Evolutionary conservation across 2,888 invertebrate species (phyloP).

Genomic region (Melanargia galathea): DNA sequence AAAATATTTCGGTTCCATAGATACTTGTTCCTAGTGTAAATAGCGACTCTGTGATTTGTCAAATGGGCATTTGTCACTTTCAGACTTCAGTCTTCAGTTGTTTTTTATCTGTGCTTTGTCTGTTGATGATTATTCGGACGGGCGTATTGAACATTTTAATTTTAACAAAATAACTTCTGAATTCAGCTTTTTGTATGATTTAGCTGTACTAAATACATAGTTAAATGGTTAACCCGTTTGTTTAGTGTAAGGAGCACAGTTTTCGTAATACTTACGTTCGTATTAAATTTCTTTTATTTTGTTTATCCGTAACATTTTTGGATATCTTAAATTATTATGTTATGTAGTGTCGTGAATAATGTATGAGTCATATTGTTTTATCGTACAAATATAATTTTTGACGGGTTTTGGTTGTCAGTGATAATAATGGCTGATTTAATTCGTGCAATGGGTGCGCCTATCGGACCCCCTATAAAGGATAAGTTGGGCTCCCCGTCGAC

Average conservation of each 20-base stretch:
- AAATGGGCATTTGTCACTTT: no score
- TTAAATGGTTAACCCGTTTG: slow-evolving; percentile 2
- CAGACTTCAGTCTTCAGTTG: no score
- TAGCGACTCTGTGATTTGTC: no score
- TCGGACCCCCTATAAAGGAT: slow-evolving; percentile 86
- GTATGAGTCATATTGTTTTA: slow-evolving; percentile 55
- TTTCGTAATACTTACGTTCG: background rate
- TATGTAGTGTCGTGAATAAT: slow-evolving; percentile 49
- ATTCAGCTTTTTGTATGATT: slow-evolving; percentile 15
- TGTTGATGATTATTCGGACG: slow-evolving; percentile 44
- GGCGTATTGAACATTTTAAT: slow-evolving; percentile 50
- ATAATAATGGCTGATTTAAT: slow-evolving; percentile 86
- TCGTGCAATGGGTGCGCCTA: slow-evolving; percentile 84
- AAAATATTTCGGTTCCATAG: no score
- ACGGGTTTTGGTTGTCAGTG: slow-evolving; percentile 35
- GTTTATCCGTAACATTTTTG: slow-evolving; percentile 52
- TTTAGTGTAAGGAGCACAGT: background rate
- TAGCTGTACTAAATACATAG: background rate
- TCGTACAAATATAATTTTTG: slow-evolving; percentile 25
- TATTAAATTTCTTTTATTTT: slow-evolving; percentile 30
- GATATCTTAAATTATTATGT: slow-evolving; percentile 43
- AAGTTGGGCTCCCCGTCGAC: slow-evolving; percentile 92
- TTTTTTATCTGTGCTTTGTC: no score
- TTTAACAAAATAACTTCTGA: slow-evolving; percentile 18
- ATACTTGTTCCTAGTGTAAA: no score